Base-by-base conservation (phyloP, 2,113 vertebrate species). In the Natator depressus region DNA sequence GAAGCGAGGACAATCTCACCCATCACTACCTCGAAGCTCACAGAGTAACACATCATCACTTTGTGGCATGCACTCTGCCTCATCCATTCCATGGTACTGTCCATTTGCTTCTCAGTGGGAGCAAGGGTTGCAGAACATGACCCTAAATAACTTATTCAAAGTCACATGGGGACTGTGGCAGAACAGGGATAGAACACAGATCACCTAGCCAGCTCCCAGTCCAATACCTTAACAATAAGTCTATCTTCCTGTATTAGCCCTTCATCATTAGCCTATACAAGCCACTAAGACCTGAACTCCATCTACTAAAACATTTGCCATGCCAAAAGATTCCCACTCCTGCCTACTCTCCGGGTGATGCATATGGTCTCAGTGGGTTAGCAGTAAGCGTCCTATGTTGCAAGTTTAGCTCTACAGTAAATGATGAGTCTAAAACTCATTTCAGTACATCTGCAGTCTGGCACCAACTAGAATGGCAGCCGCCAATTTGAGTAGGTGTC, bases 381-480 rank as follows among this genome's bases (percentile, higher is more conserved):
- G 10, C 5, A 9, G 17, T 22, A 27, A 83, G 78, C 50, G 65
- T 62, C 49, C 6, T 3, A 27, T 81, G 17, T 2, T 35, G 13
- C 72, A 91, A 88, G n/a, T 2, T 46, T 54, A 91, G 81, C 89
- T 86, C 53, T 82, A 22, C 69, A 86, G 76, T 6, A 38, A 81
- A 59, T 2, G 27, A 27, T 46, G 54, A 92, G 87, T 82, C 91
- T 83, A 72, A 62, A 94, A 87, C 80, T 84, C 82, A 10, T 42
- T 54, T 88, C 79, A 55, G 82, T 86, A 93, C 94, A 86, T 79
- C 93, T 94, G 87, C 94, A 94, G 84, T 29, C 89, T 96, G 94
- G 87, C 94, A 94, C 14, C 49, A 88, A 38, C 89, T 46, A 0
- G 0, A 54, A 65, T 85, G 38, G 79, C 82, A 78, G 46, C 38